These are phyloP conservation scores for Dendrocincla fuliginosa DNA, from an alignment of 2,797 vertebrate genomes.

Conservation along the genomic window DNA sequence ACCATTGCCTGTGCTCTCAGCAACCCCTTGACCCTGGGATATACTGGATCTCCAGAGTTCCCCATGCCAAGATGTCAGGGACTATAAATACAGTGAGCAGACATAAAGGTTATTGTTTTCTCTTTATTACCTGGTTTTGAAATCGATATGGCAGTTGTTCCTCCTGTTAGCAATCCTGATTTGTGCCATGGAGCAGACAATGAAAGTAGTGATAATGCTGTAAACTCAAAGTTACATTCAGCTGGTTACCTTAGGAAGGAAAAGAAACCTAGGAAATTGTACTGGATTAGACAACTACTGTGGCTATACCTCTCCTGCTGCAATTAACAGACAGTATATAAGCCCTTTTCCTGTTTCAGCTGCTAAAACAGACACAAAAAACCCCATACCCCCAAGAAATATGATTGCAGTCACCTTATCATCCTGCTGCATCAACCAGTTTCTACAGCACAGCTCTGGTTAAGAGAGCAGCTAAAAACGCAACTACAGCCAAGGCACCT, in stretches of 20 bases:
- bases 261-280: background rate
- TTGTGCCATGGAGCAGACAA: background rate
- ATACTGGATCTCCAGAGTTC: background rate
- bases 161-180: background rate
- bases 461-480: background rate
- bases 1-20: background rate
- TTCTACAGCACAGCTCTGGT: background rate
- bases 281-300: background rate
- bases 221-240: background rate
- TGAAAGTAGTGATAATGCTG: background rate
- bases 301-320: background rate
- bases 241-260: background rate
- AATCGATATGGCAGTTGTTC: background rate
- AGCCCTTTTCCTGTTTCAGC: background rate
- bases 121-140: background rate
- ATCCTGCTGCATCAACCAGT: background rate
- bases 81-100: background rate
- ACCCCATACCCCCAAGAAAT: background rate
- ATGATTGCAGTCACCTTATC: background rate
- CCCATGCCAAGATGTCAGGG: background rate
- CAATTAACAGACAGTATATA: background rate
- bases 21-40: background rate
- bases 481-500: background rate
- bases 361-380: background rate
- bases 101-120: background rate